These are phyloP conservation scores for Ciconia boyciana DNA, from an alignment of 2,113 vertebrate species.

Conservation along the genomic window DNA sequence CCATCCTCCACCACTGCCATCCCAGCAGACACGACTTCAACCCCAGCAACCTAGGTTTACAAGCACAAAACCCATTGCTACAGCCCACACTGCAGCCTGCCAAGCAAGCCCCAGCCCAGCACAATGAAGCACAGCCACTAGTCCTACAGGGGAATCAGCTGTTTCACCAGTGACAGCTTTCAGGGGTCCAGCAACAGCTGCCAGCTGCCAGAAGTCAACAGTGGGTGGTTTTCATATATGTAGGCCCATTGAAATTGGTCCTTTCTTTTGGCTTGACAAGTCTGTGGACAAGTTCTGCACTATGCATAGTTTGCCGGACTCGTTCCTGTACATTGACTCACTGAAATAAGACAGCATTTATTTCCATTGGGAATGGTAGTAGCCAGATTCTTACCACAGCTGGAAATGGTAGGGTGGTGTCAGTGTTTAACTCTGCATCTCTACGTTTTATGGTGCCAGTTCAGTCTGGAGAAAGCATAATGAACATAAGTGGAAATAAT, in stretches of 20 bases:
- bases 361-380: not conserved
- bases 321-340: not conserved
- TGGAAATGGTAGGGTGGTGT: not conserved
- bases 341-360: not conserved
- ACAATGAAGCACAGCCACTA: not conserved
- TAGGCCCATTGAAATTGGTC: not conserved
- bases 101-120: not conserved
- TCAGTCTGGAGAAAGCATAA: not conserved
- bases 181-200: not conserved
- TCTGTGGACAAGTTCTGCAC: not conserved
- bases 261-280: not conserved
- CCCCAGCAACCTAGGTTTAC: not conserved
- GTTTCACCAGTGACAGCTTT: constrained; percentile 16
- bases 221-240: not conserved
- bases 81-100: not conserved
- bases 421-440: not conserved
- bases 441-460: not conserved
- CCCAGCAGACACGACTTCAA: constrained; percentile 23
- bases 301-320: not conserved
- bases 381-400: not conserved
- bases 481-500: not conserved
- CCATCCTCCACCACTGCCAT: constrained; percentile 24
- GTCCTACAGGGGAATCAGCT: not conserved
- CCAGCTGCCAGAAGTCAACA: constrained; percentile 12
- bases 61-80: constrained; percentile 2